phyloP scores from a whole-genome alignment of 2,888 invertebrate species.

The Archips xylosteana region DNA sequence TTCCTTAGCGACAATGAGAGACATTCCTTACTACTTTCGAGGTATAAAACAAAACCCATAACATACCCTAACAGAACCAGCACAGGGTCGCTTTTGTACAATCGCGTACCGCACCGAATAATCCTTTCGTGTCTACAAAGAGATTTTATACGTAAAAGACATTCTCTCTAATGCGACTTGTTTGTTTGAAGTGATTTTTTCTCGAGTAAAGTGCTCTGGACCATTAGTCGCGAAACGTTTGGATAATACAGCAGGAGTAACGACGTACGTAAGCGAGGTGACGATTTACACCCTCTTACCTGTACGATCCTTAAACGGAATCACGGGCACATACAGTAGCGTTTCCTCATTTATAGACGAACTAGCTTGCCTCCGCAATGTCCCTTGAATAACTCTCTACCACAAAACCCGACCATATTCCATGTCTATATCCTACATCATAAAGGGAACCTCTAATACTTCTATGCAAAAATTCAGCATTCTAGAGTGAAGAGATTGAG shows the following conservation, averaged over 20 bases:
- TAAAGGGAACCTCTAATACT: too few species aligned
- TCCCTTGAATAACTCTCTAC: too few species aligned
- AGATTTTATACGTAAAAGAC: slow-evolving; percentile 54
- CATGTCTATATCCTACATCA: too few species aligned
- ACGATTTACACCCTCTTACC: slow-evolving; percentile 8
- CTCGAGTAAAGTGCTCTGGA: slow-evolving; percentile 46
- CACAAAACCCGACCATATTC: too few species aligned
- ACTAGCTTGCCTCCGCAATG: too few species aligned
- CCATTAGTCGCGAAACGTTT: slow-evolving; percentile 40
- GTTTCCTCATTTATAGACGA: neutral
- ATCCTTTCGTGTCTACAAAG: slow-evolving; percentile 59
- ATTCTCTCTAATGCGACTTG: slow-evolving; percentile 59
- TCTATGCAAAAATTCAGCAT: too few species aligned
- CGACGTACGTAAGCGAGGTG: slow-evolving; percentile 13
- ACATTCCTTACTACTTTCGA: slow-evolving; percentile 19
- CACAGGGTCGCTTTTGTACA: slow-evolving; percentile 41
- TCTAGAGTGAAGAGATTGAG: too few species aligned
- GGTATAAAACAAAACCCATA: neutral
- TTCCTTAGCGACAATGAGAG: slow-evolving; percentile 20
- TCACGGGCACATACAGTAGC: neutral
- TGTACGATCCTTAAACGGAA: neutral
- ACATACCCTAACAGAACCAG: neutral
- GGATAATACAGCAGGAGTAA: slow-evolving; percentile 26
- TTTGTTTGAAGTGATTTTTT: slow-evolving; percentile 58
- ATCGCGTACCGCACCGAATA: slow-evolving; percentile 44